A percentile compares a stretch with the other conserved stretches of the same genome.
Conservation (phyloP, 1,140 invertebrate genomes). For the Sminthurides bifidus region DNA sequence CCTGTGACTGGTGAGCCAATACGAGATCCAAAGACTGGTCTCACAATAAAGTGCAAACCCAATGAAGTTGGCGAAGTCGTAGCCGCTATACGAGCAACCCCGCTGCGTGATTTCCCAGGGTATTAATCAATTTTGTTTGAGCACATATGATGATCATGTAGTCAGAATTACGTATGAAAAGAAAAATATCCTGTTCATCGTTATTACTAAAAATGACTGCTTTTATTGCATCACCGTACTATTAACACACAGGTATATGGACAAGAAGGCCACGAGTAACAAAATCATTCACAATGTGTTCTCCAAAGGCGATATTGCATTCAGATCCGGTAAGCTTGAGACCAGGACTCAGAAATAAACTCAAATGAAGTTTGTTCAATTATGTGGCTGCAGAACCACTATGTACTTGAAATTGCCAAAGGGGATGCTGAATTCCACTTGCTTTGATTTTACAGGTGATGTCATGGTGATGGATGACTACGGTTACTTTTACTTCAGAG, state of each 20-base stretch:
- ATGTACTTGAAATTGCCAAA: too few species aligned
- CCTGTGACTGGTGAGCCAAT: conserved; percentile 56
- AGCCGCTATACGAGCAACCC: conserved; percentile 51
- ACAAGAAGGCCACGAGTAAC: conserved; percentile 45
- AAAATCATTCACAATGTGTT: conserved; percentile 51
- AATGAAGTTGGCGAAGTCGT: conserved; percentile 76
- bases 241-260: conserved; percentile 49
- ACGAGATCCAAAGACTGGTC: conserved; percentile 36
- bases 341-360: too few species aligned
- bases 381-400: too few species aligned
- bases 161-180: background rate
- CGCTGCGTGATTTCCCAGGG: conserved; percentile 44
- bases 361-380: too few species aligned
- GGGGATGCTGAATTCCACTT: too few species aligned
- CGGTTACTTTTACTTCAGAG: conserved; percentile 89
- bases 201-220: conserved; percentile 35
- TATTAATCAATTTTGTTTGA: conserved; percentile 39
- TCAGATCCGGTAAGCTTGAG: conserved; percentile 51
- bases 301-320: conserved; percentile 45
- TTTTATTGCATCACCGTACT: too few species aligned
- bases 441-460: conserved; percentile 81
- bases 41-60: conserved; percentile 34
- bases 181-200: conserved; percentile 66
- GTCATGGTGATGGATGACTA: conserved; percentile 78
- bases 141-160: background rate